Conservation (phyloP, 2,797 vertebrate species). For the Tapera naevia region DNA sequence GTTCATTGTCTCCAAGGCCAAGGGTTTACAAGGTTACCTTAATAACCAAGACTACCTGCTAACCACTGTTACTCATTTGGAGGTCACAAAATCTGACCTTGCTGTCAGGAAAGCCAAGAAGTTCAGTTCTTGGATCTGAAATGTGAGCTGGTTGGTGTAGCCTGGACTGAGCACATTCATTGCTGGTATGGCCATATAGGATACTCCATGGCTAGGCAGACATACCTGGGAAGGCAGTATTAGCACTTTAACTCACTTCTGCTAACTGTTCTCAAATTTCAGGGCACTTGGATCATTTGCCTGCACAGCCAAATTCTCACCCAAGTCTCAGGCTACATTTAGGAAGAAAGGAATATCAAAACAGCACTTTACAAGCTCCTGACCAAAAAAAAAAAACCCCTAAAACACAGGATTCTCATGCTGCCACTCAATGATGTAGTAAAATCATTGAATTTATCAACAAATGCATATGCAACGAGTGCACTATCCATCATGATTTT, state of each 20-base stretch:
- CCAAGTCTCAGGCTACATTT: neutral
- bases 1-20: neutral
- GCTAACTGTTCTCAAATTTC: neutral
- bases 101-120: neutral
- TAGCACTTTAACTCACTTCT: neutral
- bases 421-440: neutral
- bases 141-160: neutral
- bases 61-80: neutral
- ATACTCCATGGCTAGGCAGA: neutral
- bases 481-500: neutral
- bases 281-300: neutral
- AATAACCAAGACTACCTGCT: neutral
- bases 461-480: neutral
- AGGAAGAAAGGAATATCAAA: neutral
- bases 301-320: neutral
- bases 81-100: neutral
- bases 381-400: neutral
- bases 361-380: neutral
- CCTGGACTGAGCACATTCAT: rapidly evolving
- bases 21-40: neutral
- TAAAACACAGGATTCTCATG: neutral
- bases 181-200: neutral
- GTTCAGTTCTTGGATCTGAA: neutral
- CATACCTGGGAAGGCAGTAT: neutral
- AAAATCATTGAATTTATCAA: neutral